Evolutionary conservation across 2,113 vertebrate species (phyloP), one percentile per base, ranked within the genome.

Genomic region (Ophiodon elongatus): DNA sequence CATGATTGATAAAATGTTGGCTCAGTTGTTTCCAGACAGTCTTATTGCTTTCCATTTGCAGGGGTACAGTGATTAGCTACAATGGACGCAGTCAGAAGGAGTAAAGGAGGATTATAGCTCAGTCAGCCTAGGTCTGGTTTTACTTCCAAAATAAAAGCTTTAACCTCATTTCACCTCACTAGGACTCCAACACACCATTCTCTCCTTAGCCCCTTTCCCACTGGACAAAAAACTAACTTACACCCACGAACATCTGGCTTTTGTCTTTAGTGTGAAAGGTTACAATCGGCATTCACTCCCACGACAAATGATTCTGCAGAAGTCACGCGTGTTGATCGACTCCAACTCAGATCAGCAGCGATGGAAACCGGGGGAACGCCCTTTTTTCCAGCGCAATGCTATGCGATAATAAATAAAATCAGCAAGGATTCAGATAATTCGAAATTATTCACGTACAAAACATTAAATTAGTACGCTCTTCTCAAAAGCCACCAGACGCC

Each of bases 141-240:
- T 31, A n/a, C 31, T 33, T 39, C 23, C 35, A 62, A 79, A 47
- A 73, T 4, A 68, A 25, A 45, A 37, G 23, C 43, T 25, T 33
- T 67, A 21, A 76, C 69, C 72, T 77, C 14, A 45, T 17, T 63
- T 71, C 74, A 66, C 39, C 57, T 73, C 63, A 70, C 2, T 8
- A 3, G 23, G 11, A 73, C 56, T 33, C 31, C 37, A 59, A 50
- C 23, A 67, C 11, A 25, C 17, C 0, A 1, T 59, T 27, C 4
- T 81, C 50, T 54, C 17, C 52, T 15, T 6, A 47, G 45, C 5
- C 1, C 5, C 15, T 47, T 47, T 47, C 15, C 45, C 21, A 52
- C 50, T 52, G 8, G 50, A 23, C 21, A 52, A 21, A 52, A 50
- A 52, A 23, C 50, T 52, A 52, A 52, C 50, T 23, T 5, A 59